A percentile compares a stretch with the other conserved stretches of the same genome.
These are phyloP conservation scores for Megaceryle maxima DNA, from an alignment of 2,113 vertebrate species.

Conservation along the genomic window DNA sequence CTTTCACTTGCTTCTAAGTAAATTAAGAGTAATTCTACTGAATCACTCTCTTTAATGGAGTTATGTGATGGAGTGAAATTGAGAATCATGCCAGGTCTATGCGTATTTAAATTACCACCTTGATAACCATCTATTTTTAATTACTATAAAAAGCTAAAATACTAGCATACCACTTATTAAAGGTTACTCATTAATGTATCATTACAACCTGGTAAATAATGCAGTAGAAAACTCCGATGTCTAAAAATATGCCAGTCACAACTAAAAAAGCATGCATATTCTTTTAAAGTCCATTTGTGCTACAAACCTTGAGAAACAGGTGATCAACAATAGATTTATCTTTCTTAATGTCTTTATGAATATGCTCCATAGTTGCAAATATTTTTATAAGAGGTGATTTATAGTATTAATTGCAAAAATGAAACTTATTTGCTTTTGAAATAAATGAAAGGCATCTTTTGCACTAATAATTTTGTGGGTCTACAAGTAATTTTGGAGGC, in stretches of 20 bases:
- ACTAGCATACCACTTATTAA: background rate
- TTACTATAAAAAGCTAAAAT: slow-evolving; percentile 2
- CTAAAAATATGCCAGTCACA: background rate
- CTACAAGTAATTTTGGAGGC: background rate
- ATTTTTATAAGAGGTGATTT: background rate
- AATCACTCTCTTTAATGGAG: background rate
- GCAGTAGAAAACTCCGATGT: background rate
- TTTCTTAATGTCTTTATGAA: background rate
- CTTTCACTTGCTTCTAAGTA: background rate
- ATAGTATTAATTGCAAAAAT: background rate
- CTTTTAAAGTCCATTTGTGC: background rate
- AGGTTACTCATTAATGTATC: background rate
- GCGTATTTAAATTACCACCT: background rate
- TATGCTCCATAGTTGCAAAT: background rate
- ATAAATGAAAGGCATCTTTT: background rate
- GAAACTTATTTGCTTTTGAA: background rate
- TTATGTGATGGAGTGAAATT: background rate
- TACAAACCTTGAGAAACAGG: background rate
- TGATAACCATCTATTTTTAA: slow-evolving; percentile 15
- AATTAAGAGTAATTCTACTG: background rate
- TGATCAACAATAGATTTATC: background rate
- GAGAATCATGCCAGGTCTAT: background rate
- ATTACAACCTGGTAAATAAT: background rate
- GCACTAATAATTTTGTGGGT: background rate
- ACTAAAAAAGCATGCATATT: background rate